A percentile compares a stretch with the other conserved stretches of the same genome.
phyloP scores from a whole-genome alignment of 1,140 invertebrate species.

The Drosophila funebris region DNA sequence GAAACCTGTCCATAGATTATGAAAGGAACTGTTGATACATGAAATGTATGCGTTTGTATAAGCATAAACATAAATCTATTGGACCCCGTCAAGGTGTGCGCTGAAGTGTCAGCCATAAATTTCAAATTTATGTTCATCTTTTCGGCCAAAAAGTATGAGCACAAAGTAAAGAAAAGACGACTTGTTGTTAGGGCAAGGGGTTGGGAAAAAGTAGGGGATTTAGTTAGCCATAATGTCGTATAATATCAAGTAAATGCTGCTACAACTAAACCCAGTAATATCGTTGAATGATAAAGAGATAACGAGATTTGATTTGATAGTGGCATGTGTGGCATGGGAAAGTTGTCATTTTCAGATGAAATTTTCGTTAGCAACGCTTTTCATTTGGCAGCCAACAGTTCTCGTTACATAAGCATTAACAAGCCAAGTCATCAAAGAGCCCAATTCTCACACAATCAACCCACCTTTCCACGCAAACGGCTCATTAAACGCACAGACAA shows the following conservation, averaged over 20 bases:
- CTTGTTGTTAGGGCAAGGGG: background rate
- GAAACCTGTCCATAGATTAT: conserved; percentile 63
- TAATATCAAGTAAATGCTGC: conserved; percentile 54
- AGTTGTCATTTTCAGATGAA: background rate
- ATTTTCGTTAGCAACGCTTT: background rate
- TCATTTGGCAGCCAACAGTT: background rate
- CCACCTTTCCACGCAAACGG: conserved; percentile 62
- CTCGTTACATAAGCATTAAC: conserved; percentile 32
- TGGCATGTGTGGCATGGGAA: background rate
- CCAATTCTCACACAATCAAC: conserved; percentile 58
- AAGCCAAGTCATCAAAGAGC: conserved; percentile 17
- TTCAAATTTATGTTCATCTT: conserved; percentile 73
- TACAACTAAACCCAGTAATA: no score
- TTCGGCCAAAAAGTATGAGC: conserved; percentile 31
- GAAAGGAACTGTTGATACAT: conserved; percentile 78
- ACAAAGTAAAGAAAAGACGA: no score
- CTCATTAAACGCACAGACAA: conserved; percentile 65
- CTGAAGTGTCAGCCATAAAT: conserved; percentile 72
- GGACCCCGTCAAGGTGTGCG: conserved; percentile 56
- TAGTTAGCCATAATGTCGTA: background rate
- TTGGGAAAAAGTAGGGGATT: background rate
- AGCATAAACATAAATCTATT: conserved; percentile 66
- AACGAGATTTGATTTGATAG: background rate
- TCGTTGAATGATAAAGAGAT: background rate
- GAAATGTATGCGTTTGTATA: conserved; percentile 47